Conservation (phyloP, 2,797 vertebrate species). For the Meda fulgida region DNA sequence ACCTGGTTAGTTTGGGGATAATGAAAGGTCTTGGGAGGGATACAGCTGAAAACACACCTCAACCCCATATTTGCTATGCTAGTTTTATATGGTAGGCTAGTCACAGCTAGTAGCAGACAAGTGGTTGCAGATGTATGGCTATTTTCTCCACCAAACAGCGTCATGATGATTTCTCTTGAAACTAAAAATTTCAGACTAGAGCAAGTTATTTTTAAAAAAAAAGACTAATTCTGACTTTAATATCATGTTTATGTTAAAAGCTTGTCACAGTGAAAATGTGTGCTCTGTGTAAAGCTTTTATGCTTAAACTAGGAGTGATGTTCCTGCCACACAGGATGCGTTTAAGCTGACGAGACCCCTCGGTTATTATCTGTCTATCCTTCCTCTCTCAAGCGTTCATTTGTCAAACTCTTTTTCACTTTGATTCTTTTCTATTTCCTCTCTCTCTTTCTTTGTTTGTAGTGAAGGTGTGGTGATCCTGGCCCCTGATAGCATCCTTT, state of each 20-base stretch:
- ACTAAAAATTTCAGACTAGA: background rate
- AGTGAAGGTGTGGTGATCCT: slow-evolving; percentile 60
- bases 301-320: slow-evolving; percentile 11
- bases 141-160: background rate
- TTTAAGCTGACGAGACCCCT: slow-evolving; percentile 13
- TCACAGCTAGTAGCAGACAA: background rate
- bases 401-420: slow-evolving; percentile 24
- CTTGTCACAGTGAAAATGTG: background rate
- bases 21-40: background rate
- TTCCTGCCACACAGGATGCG: slow-evolving; percentile 30
- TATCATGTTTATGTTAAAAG: background rate
- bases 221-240: background rate
- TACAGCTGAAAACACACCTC: background rate
- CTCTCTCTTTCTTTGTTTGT: slow-evolving; percentile 49
- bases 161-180: background rate
- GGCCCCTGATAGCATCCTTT: slow-evolving; percentile 68
- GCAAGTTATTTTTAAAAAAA: background rate
- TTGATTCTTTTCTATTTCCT: slow-evolving; percentile 39
- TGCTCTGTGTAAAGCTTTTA: background rate
- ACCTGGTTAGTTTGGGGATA: background rate
- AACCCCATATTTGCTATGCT: background rate
- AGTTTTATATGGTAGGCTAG: background rate
- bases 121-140: background rate
- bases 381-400: slow-evolving; percentile 26
- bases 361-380: slow-evolving; percentile 25